Percentiles rank a stretch among this genome's conserved stretches.
phyloP scores from a whole-genome alignment of 1,140 invertebrate species.

The Meloidogyne hapla region DNA sequence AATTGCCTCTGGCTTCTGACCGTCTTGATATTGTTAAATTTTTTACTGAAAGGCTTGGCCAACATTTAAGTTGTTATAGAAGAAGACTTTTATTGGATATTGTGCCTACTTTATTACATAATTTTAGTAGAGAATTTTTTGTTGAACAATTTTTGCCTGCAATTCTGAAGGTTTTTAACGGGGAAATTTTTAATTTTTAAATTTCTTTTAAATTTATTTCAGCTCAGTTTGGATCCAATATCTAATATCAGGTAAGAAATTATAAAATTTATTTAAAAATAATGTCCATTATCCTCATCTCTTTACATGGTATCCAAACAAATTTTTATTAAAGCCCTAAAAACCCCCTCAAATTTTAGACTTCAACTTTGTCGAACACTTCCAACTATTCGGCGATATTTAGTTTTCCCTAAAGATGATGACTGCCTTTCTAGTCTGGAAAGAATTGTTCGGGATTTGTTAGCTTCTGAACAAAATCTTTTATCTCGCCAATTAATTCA shows the following conservation, averaged over 20 bases:
- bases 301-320: too few relatives aligned
- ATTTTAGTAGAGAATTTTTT: conserved; percentile 67
- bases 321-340: too few relatives aligned
- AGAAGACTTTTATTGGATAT: conserved; percentile 66
- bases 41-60: conserved; percentile 65
- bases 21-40: conserved; percentile 63
- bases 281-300: too few relatives aligned
- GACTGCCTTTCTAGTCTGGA: conserved; percentile 46
- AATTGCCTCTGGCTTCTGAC: conserved; percentile 63
- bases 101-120: conserved; percentile 64
- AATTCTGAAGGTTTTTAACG: conserved; percentile 64
- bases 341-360: too few relatives aligned
- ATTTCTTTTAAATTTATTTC: background rate
- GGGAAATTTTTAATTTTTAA: conserved; percentile 35
- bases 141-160: conserved; percentile 66
- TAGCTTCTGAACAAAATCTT: conserved; percentile 41
- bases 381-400: conserved; percentile 64
- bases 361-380: conserved; percentile 65
- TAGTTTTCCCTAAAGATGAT: conserved; percentile 66
- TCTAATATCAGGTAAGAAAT: conserved; percentile 14
- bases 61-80: conserved; percentile 65
- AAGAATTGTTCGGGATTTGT: conserved; percentile 48
- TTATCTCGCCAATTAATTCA: conserved; percentile 52
- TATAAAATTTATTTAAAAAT: too few relatives aligned
- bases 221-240: conserved; percentile 18